Percentiles rank a stretch among this genome's conserved stretches.
These are phyloP conservation scores for Eulemur rubriventer DNA, from an alignment of 2,797 vertebrate genomes.

Conservation along the genomic window DNA sequence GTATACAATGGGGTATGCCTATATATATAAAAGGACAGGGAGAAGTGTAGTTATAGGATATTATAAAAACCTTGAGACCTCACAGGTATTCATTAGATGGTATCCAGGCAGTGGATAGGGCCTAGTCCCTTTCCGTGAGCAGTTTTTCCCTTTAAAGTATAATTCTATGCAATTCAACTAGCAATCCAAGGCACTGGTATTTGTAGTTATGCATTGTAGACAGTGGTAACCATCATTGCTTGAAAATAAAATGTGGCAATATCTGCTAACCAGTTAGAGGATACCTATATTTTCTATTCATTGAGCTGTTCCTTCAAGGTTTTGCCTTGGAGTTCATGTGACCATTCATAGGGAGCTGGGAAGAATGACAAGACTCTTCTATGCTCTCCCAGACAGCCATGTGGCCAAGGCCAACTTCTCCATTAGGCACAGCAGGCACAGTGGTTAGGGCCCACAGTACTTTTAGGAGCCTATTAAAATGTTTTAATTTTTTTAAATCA, in stretches of 20 bases:
- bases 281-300: neutral
- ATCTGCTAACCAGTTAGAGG: neutral
- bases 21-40: neutral
- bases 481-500: neutral
- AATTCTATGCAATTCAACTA: neutral
- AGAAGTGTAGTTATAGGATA: neutral
- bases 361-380: neutral
- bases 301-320: neutral
- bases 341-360: neutral
- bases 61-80: neutral
- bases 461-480: neutral
- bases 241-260: neutral
- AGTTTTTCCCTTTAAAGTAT: neutral
- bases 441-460: neutral
- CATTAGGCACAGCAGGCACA: rapidly evolving
- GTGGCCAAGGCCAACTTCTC: neutral
- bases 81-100: neutral
- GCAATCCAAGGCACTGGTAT: neutral
- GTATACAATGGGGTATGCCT: neutral
- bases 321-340: neutral
- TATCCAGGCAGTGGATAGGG: neutral
- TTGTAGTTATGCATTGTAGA: neutral
- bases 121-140: neutral
- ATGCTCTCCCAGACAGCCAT: neutral
- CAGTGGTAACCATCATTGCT: neutral